Evolutionary conservation across 2,888 invertebrate genomes (phyloP), one percentile per base, ranked within the genome.

Genomic region (Acanthacorydalis orientalis): DNA sequence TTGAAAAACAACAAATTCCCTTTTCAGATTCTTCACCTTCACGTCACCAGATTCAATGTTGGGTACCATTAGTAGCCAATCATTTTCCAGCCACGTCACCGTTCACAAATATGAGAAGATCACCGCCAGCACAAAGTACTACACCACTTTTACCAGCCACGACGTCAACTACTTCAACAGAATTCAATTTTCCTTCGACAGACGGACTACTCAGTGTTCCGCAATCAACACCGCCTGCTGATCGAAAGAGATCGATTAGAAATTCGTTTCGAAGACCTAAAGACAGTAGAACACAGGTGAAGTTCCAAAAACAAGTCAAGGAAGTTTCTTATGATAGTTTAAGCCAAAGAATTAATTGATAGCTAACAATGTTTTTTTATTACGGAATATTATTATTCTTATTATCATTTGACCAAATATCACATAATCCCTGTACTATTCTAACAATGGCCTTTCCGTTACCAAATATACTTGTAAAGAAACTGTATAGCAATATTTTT

Each of bases 11-110:
- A 43, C 7, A 31, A 9, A 2, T 14, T 14, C 7, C 3, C 51
- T 52, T 60, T 60, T 46, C 61, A 70, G 72, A 64, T 55, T 68
- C 68, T 54, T 66, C 68, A 15, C 65, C 68, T 43, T 61, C 64
- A 38, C 75, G 75, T 44, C 70, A 74, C 57, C 69, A 71, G 48
- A 63, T 67, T 51, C 73, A 72, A 55, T 68, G 70, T 54, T 83
- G 81, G 81, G 72, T 77, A 49, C 83, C 83, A 7, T 63, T 82
- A 51, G 77, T 80, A 43, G 82, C 82, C 31, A 80, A 77, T 49
- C 83, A 83, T 63, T 83, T 83, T 60, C 76, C 81, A 14, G 71
- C 73, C 16, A 72, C 73, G 52, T 83, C 80, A 43, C 83, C 83
- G 47, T 83, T 83, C 65, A 59, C 63, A 34, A 57, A 58, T 44